Conservation (phyloP, 2,113 vertebrate species). For the Rhea americana region DNA sequence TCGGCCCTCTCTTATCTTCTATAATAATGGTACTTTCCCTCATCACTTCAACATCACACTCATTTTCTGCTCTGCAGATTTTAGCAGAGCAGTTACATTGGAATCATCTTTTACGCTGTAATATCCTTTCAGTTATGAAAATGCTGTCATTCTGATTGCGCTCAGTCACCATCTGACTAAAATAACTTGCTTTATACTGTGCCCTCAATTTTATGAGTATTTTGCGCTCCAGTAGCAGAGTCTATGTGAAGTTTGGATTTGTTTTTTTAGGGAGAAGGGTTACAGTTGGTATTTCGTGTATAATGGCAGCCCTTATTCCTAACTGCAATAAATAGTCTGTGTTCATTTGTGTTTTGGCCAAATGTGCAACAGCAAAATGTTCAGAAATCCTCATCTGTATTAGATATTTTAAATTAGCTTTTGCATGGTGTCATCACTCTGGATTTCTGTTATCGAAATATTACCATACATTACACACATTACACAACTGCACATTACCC, state of each 20-base stretch:
- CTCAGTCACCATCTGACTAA: neutral
- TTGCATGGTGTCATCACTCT: neutral
- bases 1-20: neutral
- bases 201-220: neutral
- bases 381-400: neutral
- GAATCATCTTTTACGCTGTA: neutral
- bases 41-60: neutral
- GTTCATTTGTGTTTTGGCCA: neutral
- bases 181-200: fast-evolving
- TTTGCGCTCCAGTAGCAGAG: neutral
- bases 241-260: neutral
- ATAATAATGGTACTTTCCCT: neutral
- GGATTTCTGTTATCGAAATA: neutral
- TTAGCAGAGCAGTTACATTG: neutral
- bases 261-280: neutral
- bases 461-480: neutral
- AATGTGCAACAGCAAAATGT: neutral
- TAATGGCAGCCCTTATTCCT: neutral
- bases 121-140: neutral
- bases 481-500: neutral
- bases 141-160: neutral
- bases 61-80: neutral
- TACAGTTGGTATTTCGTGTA: neutral
- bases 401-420: neutral
- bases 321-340: neutral